A percentile compares a stretch with the other conserved stretches of the same genome.
phyloP scores from a whole-genome alignment of 2,113 vertebrate species.

The Xiphophorus couchianus region DNA sequence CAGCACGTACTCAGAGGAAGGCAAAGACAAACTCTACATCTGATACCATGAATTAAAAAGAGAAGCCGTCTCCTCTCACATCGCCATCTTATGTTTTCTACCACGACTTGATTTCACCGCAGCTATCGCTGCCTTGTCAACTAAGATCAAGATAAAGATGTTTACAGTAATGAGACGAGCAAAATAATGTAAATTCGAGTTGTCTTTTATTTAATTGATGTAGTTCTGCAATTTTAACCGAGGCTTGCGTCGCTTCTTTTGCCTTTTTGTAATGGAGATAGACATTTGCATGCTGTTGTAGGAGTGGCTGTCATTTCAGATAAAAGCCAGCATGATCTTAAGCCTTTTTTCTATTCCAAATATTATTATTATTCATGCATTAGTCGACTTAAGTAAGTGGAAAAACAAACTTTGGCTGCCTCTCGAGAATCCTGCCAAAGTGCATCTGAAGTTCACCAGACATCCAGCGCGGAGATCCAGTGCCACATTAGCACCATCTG shows the following conservation, averaged over 20 bases:
- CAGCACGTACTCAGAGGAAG: background rate
- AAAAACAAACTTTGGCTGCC: constrained; percentile 1
- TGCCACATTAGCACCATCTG: constrained; percentile 50
- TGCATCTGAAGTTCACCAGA: constrained; percentile 46
- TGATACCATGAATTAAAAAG: background rate
- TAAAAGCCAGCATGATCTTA: background rate
- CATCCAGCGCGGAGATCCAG: constrained; percentile 37
- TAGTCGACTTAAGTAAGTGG: constrained; percentile 17
- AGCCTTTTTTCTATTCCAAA: background rate
- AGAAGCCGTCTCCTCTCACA: background rate
- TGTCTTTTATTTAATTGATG: background rate
- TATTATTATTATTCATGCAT: background rate
- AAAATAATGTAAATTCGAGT: background rate
- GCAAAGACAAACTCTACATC: background rate
- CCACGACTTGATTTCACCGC: background rate
- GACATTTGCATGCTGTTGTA: background rate
- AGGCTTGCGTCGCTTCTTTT: background rate
- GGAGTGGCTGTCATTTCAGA: constrained; percentile 7
- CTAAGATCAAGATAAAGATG: background rate
- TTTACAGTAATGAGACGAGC: background rate
- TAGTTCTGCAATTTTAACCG: background rate
- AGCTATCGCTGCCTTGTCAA: background rate
- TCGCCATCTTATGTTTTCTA: background rate
- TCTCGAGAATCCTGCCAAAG: constrained; percentile 36
- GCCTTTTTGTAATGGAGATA: background rate